phyloP scores from a whole-genome alignment of 2,888 invertebrate genomes.

The Coleophora flavipennella region DNA sequence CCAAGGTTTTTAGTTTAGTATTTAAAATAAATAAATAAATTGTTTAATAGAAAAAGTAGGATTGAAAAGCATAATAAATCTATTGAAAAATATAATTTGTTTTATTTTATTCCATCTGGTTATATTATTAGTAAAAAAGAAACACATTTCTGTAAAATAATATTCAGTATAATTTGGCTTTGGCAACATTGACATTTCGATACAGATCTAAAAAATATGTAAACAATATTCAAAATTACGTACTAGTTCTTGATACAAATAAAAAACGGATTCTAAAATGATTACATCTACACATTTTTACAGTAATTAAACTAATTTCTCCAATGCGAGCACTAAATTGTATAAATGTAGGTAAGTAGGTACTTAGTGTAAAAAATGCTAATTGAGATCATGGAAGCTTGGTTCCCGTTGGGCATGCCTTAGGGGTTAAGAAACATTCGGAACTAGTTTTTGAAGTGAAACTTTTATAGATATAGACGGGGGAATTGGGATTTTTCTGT shows the following conservation, averaged over 20 bases:
- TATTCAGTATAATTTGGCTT: conserved; percentile 26
- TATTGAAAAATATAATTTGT: conserved; percentile 5
- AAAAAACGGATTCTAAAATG: too few relatives aligned
- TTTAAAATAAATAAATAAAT: conserved; percentile 5
- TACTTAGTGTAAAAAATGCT: too few relatives aligned
- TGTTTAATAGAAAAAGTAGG: not conserved
- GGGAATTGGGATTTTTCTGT: too few relatives aligned
- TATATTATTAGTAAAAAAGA: not conserved
- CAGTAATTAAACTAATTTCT: too few relatives aligned
- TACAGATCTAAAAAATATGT: not conserved
- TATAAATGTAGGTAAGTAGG: too few relatives aligned
- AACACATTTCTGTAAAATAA: not conserved
- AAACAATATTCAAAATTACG: not conserved
- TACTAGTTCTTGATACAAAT: not conserved
- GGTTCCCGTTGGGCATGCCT: too few relatives aligned
- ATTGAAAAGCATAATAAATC: conserved; percentile 9
- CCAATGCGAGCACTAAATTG: too few relatives aligned
- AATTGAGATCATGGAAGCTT: too few relatives aligned
- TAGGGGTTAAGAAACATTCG: too few relatives aligned
- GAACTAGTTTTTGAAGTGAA: too few relatives aligned
- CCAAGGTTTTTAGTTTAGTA: conserved; percentile 1
- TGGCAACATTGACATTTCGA: conserved; percentile 22
- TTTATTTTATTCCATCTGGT: conserved; percentile 2
- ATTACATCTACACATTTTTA: too few relatives aligned
- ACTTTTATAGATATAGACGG: too few relatives aligned